These are phyloP conservation scores for Mustela lutreola DNA, from an alignment of 2,113 vertebrate genomes.

Conservation along the genomic window DNA sequence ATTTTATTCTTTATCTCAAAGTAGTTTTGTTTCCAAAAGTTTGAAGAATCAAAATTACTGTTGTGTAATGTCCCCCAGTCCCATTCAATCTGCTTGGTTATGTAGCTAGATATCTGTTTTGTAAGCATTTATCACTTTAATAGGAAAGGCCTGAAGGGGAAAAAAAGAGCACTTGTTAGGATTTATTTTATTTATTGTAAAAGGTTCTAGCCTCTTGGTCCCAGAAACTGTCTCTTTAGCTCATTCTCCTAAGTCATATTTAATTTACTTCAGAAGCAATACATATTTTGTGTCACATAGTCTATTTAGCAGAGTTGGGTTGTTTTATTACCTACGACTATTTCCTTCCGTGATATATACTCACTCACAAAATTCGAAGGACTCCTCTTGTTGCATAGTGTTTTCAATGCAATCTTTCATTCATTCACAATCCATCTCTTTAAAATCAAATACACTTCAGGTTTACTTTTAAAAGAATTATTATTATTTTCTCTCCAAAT, in stretches of 20 bases:
- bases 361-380: constrained; percentile 51
- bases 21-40: constrained; percentile 60
- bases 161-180: constrained; percentile 65
- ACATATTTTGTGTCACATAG: constrained; percentile 75
- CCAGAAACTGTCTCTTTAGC: constrained; percentile 76
- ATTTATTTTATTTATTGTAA: constrained; percentile 81
- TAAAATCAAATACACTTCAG: constrained; percentile 30
- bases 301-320: constrained; percentile 68
- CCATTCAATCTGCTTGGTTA: constrained; percentile 54
- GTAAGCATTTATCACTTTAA: constrained; percentile 79
- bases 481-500: background rate
- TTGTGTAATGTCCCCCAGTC: background rate
- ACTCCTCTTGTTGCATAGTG: background rate
- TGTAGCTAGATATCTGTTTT: constrained; percentile 57
- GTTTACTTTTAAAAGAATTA: background rate
- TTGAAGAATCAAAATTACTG: constrained; percentile 60
- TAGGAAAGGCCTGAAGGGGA: constrained; percentile 62
- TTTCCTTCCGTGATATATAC: constrained; percentile 74
- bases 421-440: constrained; percentile 34
- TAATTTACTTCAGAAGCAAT: constrained; percentile 78
- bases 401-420: constrained; percentile 5
- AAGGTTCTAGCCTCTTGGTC: constrained; percentile 54
- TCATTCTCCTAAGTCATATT: constrained; percentile 74
- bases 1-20: constrained; percentile 55
- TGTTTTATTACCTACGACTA: constrained; percentile 71